These are phyloP conservation scores for Hydropsyche tenuis DNA, from an alignment of 1,140 invertebrate species.

Conservation along the genomic window DNA sequence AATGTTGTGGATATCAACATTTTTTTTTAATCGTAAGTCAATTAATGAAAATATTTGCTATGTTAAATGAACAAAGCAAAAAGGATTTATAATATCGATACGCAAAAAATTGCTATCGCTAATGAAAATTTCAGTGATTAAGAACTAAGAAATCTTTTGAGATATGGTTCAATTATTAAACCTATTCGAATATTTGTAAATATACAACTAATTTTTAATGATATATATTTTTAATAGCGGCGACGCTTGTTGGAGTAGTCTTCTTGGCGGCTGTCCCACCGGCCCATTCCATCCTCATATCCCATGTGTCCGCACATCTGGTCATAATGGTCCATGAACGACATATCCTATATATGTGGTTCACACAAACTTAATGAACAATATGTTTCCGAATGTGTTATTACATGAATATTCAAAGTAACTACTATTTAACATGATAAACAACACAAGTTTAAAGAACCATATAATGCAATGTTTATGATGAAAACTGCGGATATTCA, in stretches of 20 bases:
- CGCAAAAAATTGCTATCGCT: no score
- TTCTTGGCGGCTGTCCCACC: slow-evolving; percentile 55
- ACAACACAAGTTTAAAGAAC: slow-evolving; percentile 20
- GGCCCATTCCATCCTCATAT: slow-evolving; percentile 45
- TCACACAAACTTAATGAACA: slow-evolving; percentile 36
- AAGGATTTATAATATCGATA: no score
- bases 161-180: neutral
- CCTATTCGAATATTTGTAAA: no score
- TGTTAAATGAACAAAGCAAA: no score
- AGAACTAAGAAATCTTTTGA: no score
- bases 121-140: no score
- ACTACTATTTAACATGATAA: slow-evolving; percentile 24
- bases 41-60: no score
- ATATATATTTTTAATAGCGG: slow-evolving; percentile 50
- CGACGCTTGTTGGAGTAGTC: slow-evolving; percentile 63
- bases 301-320: slow-evolving; percentile 48
- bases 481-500: no score
- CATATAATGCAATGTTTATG: slow-evolving; percentile 20
- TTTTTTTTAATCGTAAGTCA: no score
- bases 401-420: neutral
- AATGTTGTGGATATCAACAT: no score
- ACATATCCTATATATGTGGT: slow-evolving; percentile 45
- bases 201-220: neutral
- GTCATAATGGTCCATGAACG: slow-evolving; percentile 47
- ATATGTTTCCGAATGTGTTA: slow-evolving; percentile 18